Percentiles rank a stretch among this genome's conserved stretches.
Evolutionary conservation across 1,140 invertebrate genomes (phyloP).

Genomic region (Drosophila nebulosa): DNA sequence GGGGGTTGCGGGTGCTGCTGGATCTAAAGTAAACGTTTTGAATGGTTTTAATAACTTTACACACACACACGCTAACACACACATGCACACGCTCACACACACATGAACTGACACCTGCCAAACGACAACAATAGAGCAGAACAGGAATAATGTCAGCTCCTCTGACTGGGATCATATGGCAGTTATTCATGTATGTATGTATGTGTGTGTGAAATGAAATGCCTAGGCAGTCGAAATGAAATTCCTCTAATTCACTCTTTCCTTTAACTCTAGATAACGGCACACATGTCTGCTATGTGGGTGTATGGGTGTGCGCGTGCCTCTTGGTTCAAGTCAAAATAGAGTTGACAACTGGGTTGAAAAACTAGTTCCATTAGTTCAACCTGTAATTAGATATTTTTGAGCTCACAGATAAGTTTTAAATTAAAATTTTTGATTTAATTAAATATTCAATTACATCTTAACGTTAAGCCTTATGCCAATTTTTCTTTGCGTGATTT

Average conservation of each 20-base stretch:
- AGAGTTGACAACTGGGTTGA: no score
- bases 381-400: no score
- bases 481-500: no score
- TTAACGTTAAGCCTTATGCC: no score
- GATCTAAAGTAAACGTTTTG: constrained; percentile 54
- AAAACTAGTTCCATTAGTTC: no score
- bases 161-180: constrained; percentile 20
- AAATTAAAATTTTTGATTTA: no score
- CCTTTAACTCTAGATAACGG: not conserved
- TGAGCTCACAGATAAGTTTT: no score
- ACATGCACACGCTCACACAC: constrained; percentile 9
- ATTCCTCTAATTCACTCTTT: not conserved
- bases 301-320: not conserved
- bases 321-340: no score
- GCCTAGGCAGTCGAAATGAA: constrained; percentile 19
- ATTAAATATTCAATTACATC: no score
- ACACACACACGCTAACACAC: constrained; percentile 27
- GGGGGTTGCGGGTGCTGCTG: not conserved
- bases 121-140: constrained; percentile 15
- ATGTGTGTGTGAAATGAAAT: not conserved
- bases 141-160: constrained; percentile 30
- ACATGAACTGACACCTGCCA: not conserved
- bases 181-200: not conserved
- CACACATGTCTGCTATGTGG: not conserved
- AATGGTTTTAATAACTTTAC: constrained; percentile 76